Evolutionary conservation across 2,888 invertebrate species (phyloP), one percentile per base, ranked within the genome.

Genomic region (Hydropsyche betteni): DNA sequence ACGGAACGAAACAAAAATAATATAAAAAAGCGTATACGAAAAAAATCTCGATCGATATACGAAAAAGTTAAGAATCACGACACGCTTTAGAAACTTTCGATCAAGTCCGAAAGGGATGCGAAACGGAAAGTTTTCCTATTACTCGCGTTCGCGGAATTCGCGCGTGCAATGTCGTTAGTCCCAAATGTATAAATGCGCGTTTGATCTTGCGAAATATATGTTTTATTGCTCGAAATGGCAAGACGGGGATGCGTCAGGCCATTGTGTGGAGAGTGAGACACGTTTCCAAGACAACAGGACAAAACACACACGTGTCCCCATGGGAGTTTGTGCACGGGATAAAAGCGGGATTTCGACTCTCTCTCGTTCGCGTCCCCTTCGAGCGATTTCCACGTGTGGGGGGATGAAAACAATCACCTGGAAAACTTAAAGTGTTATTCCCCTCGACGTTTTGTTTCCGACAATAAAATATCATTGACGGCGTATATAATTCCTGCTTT

Each of bases 31-130:
- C 1, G 55, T 8, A 51, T 24, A 64, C 64, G 64, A 33, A 52
- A 34, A 51, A 74, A 64, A 74, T 74, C 64, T 64, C 52, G 68
- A 74, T 74, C 74, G 74, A 74, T 70, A 44, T 64, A 44, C 12
- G 58, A 55, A 68, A 68, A 71, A 73, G 71, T 76, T 76, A 64
- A 73, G 76, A 76, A 76, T 76, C 76, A 71, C 76, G 73, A 76
- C 76, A 76, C 76, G 76, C 73, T 68, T 74, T 34, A 36, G 68
- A 38, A 76, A 73, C 33, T 76, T 76, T 76, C 73, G 73, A 76
- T 76, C 71, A 73, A 73, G 68, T 73, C 76, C 50, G 36, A 68
- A 73, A 58, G 44, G 50, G 73, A 61, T 14, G 58, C 44, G 64
- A 34, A 33, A 24, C 4, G 44, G 58, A 75, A 75, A 75, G 69